Conservation (phyloP, 2,888 invertebrate species). For the Plagodis dolabraria region DNA sequence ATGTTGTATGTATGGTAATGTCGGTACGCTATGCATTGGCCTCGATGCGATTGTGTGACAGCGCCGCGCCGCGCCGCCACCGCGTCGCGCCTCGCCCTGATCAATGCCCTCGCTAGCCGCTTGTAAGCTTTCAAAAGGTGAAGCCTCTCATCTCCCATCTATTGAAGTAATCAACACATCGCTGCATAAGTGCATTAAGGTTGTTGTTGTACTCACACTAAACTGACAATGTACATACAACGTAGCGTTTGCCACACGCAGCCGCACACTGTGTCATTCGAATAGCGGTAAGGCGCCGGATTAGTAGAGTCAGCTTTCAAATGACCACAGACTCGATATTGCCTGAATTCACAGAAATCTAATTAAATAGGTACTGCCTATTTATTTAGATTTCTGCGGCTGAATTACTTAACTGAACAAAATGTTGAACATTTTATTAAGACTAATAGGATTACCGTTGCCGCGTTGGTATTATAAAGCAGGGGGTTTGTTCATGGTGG, state of each 20-base stretch:
- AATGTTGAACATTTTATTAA: too few species aligned
- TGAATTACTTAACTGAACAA: too few species aligned
- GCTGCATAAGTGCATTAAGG: background rate
- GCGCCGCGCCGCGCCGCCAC: background rate
- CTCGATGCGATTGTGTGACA: background rate
- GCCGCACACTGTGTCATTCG: background rate
- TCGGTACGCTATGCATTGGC: too few species aligned
- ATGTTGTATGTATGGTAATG: too few species aligned
- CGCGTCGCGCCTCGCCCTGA: background rate
- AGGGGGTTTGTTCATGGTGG: too few species aligned
- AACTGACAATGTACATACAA: background rate
- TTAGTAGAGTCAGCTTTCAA: slow-evolving; percentile 2
- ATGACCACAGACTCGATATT: background rate
- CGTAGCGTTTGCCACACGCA: background rate
- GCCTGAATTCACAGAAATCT: too few species aligned
- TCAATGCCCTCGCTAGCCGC: slow-evolving; percentile 19
- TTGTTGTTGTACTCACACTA: too few species aligned
- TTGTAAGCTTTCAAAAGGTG: slow-evolving; percentile 20
- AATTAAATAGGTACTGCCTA: too few species aligned
- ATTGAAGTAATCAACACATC: background rate
- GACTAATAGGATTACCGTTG: too few species aligned
- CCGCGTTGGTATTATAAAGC: too few species aligned
- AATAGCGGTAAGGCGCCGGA: slow-evolving; percentile 4
- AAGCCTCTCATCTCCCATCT: slow-evolving; percentile 1
- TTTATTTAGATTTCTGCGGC: too few species aligned